These are phyloP conservation scores for Tridacna gigas DNA, from an alignment of 2,888 invertebrate genomes.

Conservation along the genomic window DNA sequence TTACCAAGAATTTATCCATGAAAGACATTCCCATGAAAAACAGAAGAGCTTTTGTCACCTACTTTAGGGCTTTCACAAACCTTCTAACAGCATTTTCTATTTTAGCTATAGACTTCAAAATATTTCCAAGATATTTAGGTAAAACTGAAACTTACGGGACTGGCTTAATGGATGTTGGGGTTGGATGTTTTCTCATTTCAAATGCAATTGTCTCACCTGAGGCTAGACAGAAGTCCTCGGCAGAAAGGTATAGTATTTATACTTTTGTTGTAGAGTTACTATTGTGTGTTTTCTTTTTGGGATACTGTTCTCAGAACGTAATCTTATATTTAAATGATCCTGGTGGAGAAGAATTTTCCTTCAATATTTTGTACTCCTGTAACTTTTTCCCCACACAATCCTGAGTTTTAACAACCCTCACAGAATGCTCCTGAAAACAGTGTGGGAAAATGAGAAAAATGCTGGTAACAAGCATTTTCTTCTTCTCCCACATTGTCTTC, in stretches of 20 bases:
- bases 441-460: no score
- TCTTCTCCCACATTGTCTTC: no score
- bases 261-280: not conserved
- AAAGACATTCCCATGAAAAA: slow-evolving; percentile 57
- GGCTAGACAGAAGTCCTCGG: slow-evolving; percentile 71
- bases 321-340: no score
- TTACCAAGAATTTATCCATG: slow-evolving; percentile 21
- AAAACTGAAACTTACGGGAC: slow-evolving; percentile 95
- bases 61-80: slow-evolving; percentile 78
- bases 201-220: slow-evolving; percentile 83
- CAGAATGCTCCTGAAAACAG: no score
- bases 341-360: no score
- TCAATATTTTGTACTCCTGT: no score
- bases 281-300: no score
- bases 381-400: no score
- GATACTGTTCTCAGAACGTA: no score
- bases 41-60: slow-evolving; percentile 75
- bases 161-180: slow-evolving; percentile 96
- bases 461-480: no score
- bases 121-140: slow-evolving; percentile 93
- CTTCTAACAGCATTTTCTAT: slow-evolving; percentile 89
- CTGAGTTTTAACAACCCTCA: no score
- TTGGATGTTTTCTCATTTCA: slow-evolving; percentile 90
- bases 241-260: slow-evolving; percentile 46
- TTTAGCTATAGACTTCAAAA: slow-evolving; percentile 95